Evolutionary conservation across 2,888 invertebrate species (phyloP), one percentile per base, ranked within the genome.

Genomic region (Yponomeuta evonymella): DNA sequence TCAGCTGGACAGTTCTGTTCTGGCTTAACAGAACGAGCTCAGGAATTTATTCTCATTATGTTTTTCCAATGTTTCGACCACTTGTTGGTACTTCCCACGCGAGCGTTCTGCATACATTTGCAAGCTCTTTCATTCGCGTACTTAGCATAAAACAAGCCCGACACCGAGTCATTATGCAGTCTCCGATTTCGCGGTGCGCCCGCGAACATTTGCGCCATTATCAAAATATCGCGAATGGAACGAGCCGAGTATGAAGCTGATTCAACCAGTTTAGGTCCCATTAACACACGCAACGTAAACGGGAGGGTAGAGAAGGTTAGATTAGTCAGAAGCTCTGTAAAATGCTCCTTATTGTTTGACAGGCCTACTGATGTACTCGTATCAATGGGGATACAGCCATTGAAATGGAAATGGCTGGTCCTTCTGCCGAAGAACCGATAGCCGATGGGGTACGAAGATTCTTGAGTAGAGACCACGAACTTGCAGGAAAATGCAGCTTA

Each of bases 21-120:
- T 23, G 63, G 23, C n/a, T 63, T 63, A 63, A 63, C 63, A 30
- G 12, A 65, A 30, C 29, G n/a, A 48, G 67, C 67, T 12, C 33
- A 30, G 58, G 43, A n/a, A 48, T 70, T 64, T 62, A 64, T 65
- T 70, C 63, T 64, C 48, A 33, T 23, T 70, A 64, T 48, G 70
- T 70, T 70, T 70, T 70, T 48, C 23, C 48, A 65, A 30, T 70
- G 70, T 70, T 70, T 30, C 70, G 65, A 70, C 85, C 88, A 90
- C 90, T 90, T 90, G 91, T 91, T 90, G 90, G 84, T 83, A 86
- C 89, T 90, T 90, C 90, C 90, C 91, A 91, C 91, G 90, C 89
- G 83, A 83, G 77, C 83, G 85, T 87, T 90, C 87, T 89, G 90
- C 90, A 91, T 91, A 89, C 79, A 89, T 87, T 86, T 87, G 82